A percentile compares a stretch with the other conserved stretches of the same genome.
Conservation (phyloP, 1,140 invertebrate species). For the Megalopta genalis region DNA sequence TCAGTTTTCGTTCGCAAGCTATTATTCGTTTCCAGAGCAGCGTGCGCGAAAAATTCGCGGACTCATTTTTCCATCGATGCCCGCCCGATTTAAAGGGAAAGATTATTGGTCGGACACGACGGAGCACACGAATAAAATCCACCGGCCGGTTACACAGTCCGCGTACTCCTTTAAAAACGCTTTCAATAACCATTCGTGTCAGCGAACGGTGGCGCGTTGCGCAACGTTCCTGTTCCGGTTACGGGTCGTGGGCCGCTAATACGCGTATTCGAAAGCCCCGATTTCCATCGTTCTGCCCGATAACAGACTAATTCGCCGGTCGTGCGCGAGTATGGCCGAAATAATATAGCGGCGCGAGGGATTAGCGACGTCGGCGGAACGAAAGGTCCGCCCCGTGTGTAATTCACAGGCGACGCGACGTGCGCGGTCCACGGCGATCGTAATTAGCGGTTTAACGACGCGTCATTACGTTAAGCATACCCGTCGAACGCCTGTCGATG, state of each 20-base stretch:
- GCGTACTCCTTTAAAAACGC: background rate
- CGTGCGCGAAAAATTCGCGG: background rate
- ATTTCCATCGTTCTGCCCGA: slow-evolving; percentile 6
- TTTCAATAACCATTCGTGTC: slow-evolving; percentile 23
- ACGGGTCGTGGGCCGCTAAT: background rate
- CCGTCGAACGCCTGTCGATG: too few species aligned
- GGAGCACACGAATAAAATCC: background rate
- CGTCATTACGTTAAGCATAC: slow-evolving; percentile 4
- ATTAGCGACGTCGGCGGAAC: background rate
- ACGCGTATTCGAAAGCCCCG: slow-evolving; percentile 16
- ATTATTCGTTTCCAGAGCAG: too few species aligned
- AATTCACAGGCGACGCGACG: background rate
- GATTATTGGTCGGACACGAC: background rate
- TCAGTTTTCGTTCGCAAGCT: too few species aligned
- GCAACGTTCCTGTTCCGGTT: slow-evolving; percentile 13
- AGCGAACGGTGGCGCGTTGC: slow-evolving; percentile 2
- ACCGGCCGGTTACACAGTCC: background rate
- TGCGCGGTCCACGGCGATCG: background rate
- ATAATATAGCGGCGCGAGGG: background rate
- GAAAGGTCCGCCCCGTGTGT: background rate
- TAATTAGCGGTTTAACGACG: slow-evolving; percentile 36
- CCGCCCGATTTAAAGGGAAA: background rate
- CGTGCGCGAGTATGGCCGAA: background rate
- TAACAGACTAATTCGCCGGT: slow-evolving; percentile 30
- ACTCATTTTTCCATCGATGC: background rate